phyloP scores from a whole-genome alignment of 2,113 vertebrate species.

The Puma concolor region DNA sequence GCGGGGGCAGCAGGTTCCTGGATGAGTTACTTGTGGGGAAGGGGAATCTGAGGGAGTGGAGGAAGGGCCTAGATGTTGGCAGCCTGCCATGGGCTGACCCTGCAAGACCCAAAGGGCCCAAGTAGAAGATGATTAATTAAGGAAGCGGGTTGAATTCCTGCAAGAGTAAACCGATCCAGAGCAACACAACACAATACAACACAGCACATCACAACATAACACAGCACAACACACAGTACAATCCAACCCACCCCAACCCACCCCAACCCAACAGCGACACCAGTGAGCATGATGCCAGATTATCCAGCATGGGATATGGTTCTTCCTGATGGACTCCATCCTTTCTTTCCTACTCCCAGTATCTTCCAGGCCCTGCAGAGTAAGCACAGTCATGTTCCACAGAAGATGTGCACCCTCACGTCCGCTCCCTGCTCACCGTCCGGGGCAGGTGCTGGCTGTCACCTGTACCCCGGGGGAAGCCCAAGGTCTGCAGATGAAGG shows the following conservation, averaged over 20 bases:
- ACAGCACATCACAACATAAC: accelerated
- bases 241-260: accelerated
- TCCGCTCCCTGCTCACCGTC: accelerated
- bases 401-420: accelerated
- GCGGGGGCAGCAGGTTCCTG: accelerated
- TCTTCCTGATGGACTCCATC: background rate
- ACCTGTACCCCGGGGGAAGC: accelerated
- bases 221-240: too few relatives aligned
- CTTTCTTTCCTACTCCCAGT: background rate
- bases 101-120: accelerated
- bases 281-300: background rate
- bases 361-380: background rate
- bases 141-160: background rate
- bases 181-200: too few relatives aligned
- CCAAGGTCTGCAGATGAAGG: too few relatives aligned
- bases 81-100: too few relatives aligned
- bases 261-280: accelerated
- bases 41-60: background rate
- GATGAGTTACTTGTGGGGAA: accelerated
- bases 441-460: accelerated
- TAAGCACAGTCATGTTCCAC: background rate
- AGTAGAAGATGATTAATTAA: background rate
- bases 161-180: background rate
- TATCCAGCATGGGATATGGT: background rate
- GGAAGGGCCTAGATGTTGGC: too few relatives aligned